A percentile compares a stretch with the other conserved stretches of the same genome.
These are phyloP conservation scores for Ictidomys tridecemlineatus DNA, from an alignment of 2,113 vertebrate genomes.

Conservation along the genomic window DNA sequence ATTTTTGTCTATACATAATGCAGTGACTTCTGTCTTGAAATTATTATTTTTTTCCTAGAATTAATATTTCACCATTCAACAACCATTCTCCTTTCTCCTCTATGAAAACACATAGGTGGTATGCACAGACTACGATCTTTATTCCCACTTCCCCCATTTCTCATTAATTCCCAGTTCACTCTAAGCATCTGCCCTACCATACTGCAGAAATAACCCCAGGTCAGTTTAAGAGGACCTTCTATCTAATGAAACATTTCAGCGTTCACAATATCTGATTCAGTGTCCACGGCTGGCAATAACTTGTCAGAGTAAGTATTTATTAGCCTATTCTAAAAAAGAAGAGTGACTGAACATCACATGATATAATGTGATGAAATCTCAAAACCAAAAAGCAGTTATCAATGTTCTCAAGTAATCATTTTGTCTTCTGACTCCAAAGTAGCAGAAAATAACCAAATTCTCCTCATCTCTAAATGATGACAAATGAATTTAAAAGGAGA, in stretches of 20 bases:
- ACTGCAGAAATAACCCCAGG: not conserved
- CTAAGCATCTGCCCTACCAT: accelerated
- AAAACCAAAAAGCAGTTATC: not conserved
- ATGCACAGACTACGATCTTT: not conserved
- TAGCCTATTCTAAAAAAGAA: not conserved
- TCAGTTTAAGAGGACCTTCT: not conserved
- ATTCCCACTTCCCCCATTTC: not conserved
- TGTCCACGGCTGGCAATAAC: not conserved
- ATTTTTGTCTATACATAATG: not conserved
- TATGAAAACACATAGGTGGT: not conserved
- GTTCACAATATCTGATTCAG: not conserved
- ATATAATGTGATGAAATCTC: not conserved
- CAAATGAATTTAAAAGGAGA: conserved; percentile 38
- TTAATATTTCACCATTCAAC: not conserved
- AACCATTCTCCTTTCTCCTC: not conserved
- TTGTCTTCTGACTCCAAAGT: not conserved
- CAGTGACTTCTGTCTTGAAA: not conserved
- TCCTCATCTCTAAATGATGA: not conserved
- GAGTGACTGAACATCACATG: too few species aligned
- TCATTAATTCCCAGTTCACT: not conserved
- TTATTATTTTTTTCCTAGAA: not conserved
- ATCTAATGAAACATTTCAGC: not conserved
- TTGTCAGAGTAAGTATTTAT: not conserved
- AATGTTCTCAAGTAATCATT: not conserved
- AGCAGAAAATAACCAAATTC: not conserved